These are phyloP conservation scores for Anas platyrhynchos DNA, from an alignment of 2,113 vertebrate species.

Conservation along the genomic window DNA sequence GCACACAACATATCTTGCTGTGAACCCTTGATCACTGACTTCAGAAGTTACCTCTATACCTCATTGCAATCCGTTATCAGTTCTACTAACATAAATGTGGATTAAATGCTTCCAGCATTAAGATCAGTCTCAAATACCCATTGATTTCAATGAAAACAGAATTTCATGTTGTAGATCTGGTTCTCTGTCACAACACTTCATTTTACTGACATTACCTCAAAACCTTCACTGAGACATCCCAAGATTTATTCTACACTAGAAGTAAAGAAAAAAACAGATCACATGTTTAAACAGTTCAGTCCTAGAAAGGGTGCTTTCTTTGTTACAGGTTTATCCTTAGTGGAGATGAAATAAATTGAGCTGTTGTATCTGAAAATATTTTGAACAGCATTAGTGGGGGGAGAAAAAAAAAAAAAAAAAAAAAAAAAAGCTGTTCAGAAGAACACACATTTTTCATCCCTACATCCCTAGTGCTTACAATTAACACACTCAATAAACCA, in stretches of 20 bases:
- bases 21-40: not conserved
- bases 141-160: not conserved
- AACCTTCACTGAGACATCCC: not conserved
- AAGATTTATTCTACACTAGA: not conserved
- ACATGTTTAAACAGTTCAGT: not conserved
- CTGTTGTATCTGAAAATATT: not conserved
- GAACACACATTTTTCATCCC: not conserved
- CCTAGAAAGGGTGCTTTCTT: not conserved
- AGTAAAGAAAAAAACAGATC: not conserved
- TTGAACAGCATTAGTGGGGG: not conserved
- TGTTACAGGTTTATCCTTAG: not conserved
- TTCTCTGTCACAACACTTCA: not conserved
- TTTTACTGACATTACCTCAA: not conserved
- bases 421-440: not conserved
- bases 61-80: not conserved
- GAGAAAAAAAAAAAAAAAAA: not conserved
- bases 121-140: not conserved
- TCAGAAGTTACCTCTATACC: not conserved
- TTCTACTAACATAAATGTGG: not conserved
- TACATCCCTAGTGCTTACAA: not conserved
- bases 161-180: not conserved
- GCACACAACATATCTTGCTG: not conserved
- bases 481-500: slow-evolving; percentile 20
- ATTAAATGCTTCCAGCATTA: not conserved
- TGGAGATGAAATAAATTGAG: not conserved